phyloP scores from a whole-genome alignment of 2,113 vertebrate species.

The Pristiophorus japonicus region DNA sequence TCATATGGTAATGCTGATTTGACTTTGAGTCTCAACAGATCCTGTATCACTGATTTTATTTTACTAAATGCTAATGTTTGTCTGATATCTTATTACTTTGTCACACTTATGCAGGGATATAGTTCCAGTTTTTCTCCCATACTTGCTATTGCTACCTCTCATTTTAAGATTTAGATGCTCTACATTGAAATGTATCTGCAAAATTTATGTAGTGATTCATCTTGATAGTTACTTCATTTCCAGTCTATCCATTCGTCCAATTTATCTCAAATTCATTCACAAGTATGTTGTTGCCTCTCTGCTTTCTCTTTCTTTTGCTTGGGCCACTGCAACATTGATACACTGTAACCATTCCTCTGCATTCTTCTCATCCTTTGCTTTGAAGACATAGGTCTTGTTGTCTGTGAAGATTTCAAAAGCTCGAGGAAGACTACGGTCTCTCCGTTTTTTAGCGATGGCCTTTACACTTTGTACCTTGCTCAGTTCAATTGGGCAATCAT shows the following conservation, averaged over 20 bases:
- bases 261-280: slow-evolving; percentile 46
- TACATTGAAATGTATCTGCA: neutral
- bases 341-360: slow-evolving; percentile 90
- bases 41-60: neutral
- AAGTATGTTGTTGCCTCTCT: slow-evolving; percentile 84
- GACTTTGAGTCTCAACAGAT: neutral
- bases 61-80: neutral
- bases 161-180: neutral
- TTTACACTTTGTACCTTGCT: slow-evolving; percentile 95
- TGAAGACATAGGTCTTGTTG: slow-evolving; percentile 79
- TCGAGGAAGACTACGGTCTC: slow-evolving; percentile 77
- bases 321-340: slow-evolving; percentile 85
- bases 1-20: neutral
- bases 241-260: neutral
- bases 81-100: neutral
- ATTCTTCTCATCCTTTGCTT: slow-evolving; percentile 79
- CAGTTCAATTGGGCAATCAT: slow-evolving; percentile 82
- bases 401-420: slow-evolving; percentile 96
- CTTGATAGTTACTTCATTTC: neutral
- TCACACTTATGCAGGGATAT: neutral
- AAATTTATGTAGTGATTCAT: neutral
- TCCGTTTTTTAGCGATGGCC: slow-evolving; percentile 72
- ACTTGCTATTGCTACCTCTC: neutral
- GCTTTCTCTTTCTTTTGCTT: slow-evolving; percentile 76
- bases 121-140: neutral